Percentiles rank a stretch among this genome's conserved stretches.
Evolutionary conservation across 2,113 vertebrate species (phyloP).

Genomic region (Podarcis cretensis): DNA sequence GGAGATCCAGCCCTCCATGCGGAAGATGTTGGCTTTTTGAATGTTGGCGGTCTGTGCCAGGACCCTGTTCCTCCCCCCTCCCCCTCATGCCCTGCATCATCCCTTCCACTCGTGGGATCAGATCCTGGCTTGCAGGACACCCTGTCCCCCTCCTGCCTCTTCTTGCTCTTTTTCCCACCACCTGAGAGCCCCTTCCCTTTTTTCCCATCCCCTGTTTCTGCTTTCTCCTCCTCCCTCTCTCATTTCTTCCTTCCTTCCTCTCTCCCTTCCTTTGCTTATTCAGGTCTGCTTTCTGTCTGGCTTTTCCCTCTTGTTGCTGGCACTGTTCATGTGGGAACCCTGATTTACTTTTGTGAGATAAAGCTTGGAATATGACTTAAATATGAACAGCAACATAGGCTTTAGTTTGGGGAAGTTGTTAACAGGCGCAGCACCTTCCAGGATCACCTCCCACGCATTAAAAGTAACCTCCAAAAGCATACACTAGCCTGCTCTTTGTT

Average conservation of each 20-base stretch:
- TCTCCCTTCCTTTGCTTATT: neutral
- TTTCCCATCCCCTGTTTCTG: neutral
- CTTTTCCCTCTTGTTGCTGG: neutral
- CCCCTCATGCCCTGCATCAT: too few species aligned
- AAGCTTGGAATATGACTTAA: neutral
- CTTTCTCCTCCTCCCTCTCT: neutral
- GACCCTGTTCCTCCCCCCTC: too few species aligned
- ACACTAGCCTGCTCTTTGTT: neutral
- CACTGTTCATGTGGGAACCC: too few species aligned
- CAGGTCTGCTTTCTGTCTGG: too few species aligned
- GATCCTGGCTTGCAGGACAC: neutral
- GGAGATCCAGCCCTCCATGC: conserved; percentile 83
- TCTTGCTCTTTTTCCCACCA: neutral
- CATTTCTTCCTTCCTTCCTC: neutral
- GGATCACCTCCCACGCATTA: too few species aligned
- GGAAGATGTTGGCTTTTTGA: conserved; percentile 84
- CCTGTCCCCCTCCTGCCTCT: neutral
- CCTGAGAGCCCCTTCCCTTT: neutral
- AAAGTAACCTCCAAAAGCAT: neutral
- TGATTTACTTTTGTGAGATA: neutral
- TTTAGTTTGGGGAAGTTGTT: neutral
- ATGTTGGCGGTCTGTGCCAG: conserved; percentile 85
- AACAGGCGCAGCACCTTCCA: neutral
- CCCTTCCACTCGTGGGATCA: neutral
- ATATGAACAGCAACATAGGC: neutral